A percentile compares a stretch with the other conserved stretches of the same genome.
These are phyloP conservation scores for Sericinus montela DNA, from an alignment of 2,888 invertebrate species.

Conservation along the genomic window DNA sequence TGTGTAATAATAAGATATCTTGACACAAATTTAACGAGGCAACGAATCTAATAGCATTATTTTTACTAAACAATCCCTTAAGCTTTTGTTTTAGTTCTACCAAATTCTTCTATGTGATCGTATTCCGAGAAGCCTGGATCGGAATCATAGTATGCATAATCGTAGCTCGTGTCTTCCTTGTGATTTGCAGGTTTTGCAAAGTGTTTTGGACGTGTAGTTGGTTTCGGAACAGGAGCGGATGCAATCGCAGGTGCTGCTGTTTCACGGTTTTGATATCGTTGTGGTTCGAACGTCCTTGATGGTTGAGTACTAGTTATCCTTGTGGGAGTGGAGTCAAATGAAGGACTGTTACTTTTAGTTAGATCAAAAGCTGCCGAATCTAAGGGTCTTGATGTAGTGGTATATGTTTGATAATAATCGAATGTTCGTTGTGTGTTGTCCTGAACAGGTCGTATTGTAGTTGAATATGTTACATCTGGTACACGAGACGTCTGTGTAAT, in stretches of 20 bases:
- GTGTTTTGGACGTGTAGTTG: conserved; percentile 42
- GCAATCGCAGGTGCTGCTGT: conserved; percentile 35
- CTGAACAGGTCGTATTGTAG: conserved; percentile 45
- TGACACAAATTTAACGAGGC: conserved; percentile 40
- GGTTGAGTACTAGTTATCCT: conserved; percentile 41
- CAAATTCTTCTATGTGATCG: conserved; percentile 81
- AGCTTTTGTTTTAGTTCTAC: conserved; percentile 76
- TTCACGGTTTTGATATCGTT: conserved; percentile 34
- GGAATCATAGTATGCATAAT: conserved; percentile 92
- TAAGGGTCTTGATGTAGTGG: conserved; percentile 59
- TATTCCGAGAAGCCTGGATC: conserved; percentile 80
- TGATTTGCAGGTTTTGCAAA: conserved; percentile 69
- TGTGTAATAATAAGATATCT: no score
- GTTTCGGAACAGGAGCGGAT: conserved; percentile 26
- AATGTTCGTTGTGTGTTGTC: conserved; percentile 59
- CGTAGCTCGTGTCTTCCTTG: conserved; percentile 86
- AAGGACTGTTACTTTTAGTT: conserved; percentile 31
- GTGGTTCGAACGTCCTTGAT: conserved; percentile 38
- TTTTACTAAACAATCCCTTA: conserved; percentile 36
- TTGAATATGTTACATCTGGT: conserved; percentile 44
- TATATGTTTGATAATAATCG: conserved; percentile 62
- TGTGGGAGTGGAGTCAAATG: conserved; percentile 34
- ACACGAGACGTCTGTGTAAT: conserved; percentile 37
- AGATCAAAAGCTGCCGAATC: conserved; percentile 36
- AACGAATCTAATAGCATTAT: conserved; percentile 72